Conservation (phyloP, 2,888 invertebrate genomes). For the Limenitis camilla region DNA sequence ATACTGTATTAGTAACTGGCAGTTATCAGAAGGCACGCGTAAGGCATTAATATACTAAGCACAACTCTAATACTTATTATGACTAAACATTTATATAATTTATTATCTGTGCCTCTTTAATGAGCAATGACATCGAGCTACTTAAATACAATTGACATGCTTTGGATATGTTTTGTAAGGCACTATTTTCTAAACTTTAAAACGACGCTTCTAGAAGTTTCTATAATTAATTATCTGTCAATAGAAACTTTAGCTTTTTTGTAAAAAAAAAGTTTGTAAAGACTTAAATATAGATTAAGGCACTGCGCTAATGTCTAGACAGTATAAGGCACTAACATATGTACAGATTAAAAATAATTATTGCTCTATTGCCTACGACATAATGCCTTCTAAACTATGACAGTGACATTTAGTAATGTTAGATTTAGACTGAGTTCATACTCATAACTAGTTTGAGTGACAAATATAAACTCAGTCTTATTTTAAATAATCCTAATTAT, state of each 20-base stretch:
- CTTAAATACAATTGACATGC: too few relatives aligned
- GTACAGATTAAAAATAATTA: constrained; percentile 8
- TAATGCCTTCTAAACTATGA: constrained; percentile 23
- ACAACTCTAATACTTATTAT: not conserved
- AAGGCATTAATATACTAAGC: constrained; percentile 13
- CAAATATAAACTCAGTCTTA: constrained; percentile 9
- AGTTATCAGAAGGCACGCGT: constrained; percentile 62
- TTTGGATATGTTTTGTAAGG: too few relatives aligned
- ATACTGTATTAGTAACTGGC: constrained; percentile 62
- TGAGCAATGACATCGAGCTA: too few relatives aligned
- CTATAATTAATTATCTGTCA: too few relatives aligned
- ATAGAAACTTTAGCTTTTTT: too few relatives aligned
- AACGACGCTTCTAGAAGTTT: too few relatives aligned
- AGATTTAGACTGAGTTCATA: constrained; percentile 8
- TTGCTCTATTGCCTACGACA: constrained; percentile 16
- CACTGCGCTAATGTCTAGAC: too few relatives aligned
- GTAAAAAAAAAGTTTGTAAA: too few relatives aligned
- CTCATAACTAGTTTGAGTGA: too few relatives aligned
- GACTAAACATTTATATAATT: not conserved
- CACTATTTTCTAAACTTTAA: too few relatives aligned
- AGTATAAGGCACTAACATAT: not conserved
- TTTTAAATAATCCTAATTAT: constrained; percentile 36
- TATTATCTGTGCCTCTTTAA: not conserved
- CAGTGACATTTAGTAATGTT: constrained; percentile 3
- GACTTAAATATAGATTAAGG: too few relatives aligned